Conservation (phyloP, 2,888 invertebrate genomes). For the Deladenus siricidicola region DNA sequence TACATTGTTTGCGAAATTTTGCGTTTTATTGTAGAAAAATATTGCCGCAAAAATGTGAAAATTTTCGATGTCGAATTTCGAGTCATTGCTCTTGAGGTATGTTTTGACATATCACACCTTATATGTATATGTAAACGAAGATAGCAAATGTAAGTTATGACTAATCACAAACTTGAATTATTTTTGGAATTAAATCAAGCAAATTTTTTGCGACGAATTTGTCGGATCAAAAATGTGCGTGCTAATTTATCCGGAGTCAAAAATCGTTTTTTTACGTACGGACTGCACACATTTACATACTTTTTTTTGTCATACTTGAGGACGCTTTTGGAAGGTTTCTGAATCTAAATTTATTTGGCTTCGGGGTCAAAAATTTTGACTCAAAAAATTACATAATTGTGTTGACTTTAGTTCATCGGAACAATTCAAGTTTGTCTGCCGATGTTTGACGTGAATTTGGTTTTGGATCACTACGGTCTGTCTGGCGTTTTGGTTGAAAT, state of each 20-base stretch:
- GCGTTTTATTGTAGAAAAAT: background rate
- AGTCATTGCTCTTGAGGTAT: slow-evolving; percentile 1
- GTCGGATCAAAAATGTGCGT: background rate
- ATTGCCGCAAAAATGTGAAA: background rate
- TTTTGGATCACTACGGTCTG: slow-evolving; percentile 49
- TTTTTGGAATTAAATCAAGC: no score
- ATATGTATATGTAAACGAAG: no score
- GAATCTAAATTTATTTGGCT: background rate
- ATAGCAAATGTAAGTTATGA: no score
- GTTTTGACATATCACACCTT: no score
- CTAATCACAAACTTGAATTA: no score
- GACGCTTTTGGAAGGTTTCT: background rate
- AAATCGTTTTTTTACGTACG: background rate
- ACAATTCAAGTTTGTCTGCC: slow-evolving; percentile 52
- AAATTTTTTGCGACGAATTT: no score
- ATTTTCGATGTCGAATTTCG: background rate
- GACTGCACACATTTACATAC: no score
- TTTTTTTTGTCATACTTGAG: no score
- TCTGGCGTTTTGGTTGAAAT: slow-evolving; percentile 49
- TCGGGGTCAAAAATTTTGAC: no score
- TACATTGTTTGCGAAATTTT: slow-evolving; percentile 7
- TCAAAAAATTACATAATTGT: background rate
- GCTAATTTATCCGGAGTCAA: background rate
- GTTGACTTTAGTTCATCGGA: slow-evolving; percentile 46
- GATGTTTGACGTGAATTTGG: slow-evolving; percentile 52